Evolutionary conservation across 2,888 invertebrate species (phyloP), one percentile per base, ranked within the genome.

Genomic region (Clunio marinus): DNA sequence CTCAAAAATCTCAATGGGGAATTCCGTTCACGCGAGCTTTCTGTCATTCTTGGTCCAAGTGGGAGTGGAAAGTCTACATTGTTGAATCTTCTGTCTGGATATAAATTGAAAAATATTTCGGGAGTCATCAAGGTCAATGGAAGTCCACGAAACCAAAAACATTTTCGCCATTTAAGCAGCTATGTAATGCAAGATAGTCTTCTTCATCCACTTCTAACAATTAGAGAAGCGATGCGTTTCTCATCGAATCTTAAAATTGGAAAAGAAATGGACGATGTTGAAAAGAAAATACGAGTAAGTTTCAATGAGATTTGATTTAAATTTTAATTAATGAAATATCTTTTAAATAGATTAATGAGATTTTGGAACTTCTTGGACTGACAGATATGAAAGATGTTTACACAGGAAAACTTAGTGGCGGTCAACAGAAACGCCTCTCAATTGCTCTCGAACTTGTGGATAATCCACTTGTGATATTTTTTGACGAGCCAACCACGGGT

Each of bases 101-200:
- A 92, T 80, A 90, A 78, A 57, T 60, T 73, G 0, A 73, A 69
- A 70, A 77, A 77, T 68, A 17, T 41, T 22, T 80, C 78, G 17
- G 95, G 95, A 0, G 81, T 80, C 24, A 82, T 94, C 35, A 80
- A 80, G 57, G 82, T 93, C n/a, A 93, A 94, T 75, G 88, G 87
- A 2, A 81, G 82, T 32, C 74, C 81, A 55, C 81, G 90, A 41
- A 83, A 88, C 72, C 81, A 88, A 70, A 83, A 86, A 71, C 79
- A 81, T 69, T 88, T 93, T 73, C 83, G 88, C 51, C 85, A 58
- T 20, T n/a, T 68, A 10, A 58, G 37, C 20, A 41, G 37, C n/a
- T 96, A 94, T 79, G 95, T 96, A 71, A 91, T 93, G 82, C 96
- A 96, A 77, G 88, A 92, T 73, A 89, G 91, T 73, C 83, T 84